A percentile compares a stretch with the other conserved stretches of the same genome.
These are phyloP conservation scores for Cardiocondyla obscurior DNA, from an alignment of 1,140 invertebrate species.

Conservation along the genomic window DNA sequence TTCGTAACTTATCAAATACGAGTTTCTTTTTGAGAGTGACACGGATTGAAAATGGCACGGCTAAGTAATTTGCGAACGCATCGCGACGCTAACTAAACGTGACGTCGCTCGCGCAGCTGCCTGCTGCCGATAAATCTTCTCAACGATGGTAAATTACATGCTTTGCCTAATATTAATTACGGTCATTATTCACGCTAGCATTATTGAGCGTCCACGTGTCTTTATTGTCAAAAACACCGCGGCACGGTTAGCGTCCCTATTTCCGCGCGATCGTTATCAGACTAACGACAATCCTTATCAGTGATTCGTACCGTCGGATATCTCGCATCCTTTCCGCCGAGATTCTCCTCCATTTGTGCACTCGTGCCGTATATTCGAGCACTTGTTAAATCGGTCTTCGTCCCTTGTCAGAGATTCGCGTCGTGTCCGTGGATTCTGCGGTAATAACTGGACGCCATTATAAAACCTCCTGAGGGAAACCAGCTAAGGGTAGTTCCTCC, in stretches of 20 bases:
- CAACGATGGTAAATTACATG: constrained; percentile 48
- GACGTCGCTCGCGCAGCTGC: constrained; percentile 48
- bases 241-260: not conserved
- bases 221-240: constrained; percentile 31
- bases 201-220: constrained; percentile 46
- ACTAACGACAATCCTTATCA: constrained; percentile 34
- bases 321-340: constrained; percentile 50
- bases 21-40: not conserved
- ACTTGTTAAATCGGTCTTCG: constrained; percentile 78
- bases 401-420: constrained; percentile 82
- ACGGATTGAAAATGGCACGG: constrained; percentile 21
- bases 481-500: constrained; percentile 79
- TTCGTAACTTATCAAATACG: not conserved
- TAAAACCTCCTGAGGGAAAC: constrained; percentile 83
- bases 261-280: constrained; percentile 15
- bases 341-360: not conserved
- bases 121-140: constrained; percentile 50
- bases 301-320: constrained; percentile 39
- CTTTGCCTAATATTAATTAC: constrained; percentile 57
- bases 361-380: constrained; percentile 69
- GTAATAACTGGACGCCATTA: constrained; percentile 85
- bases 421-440: constrained; percentile 81
- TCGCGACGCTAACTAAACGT: constrained; percentile 49
- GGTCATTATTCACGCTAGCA: constrained; percentile 35
- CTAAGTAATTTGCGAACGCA: constrained; percentile 45